Conservation (phyloP, 2,888 invertebrate species). For the Tholera decimalis region DNA sequence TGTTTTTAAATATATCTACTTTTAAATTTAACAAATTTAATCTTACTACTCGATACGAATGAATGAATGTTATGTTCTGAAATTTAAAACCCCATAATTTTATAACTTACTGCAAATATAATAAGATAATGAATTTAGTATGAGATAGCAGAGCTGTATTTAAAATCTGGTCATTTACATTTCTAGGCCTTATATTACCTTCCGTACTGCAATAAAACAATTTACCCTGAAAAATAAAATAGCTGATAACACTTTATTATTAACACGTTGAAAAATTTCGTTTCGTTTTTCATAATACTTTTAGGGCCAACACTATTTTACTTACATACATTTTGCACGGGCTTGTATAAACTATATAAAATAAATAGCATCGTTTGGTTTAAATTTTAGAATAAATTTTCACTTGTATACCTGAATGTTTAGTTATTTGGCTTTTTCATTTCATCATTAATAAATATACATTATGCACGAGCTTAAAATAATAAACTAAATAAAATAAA, state of each 20-base stretch:
- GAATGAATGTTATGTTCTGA: no score
- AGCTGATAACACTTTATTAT: constrained; percentile 68
- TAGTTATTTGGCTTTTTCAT: constrained; percentile 49
- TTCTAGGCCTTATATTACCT: constrained; percentile 48
- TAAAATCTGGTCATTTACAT: constrained; percentile 56
- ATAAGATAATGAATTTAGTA: background rate
- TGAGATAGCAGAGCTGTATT: constrained; percentile 46
- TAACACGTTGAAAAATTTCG: constrained; percentile 51
- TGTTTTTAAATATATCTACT: background rate
- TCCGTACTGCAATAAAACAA: constrained; percentile 64
- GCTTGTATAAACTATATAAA: constrained; percentile 24
- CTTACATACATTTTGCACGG: constrained; percentile 32
- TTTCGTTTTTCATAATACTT: constrained; percentile 64
- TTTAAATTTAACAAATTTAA: no score
- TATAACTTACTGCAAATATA: background rate
- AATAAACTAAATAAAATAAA: constrained; percentile 29
- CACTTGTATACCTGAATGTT: constrained; percentile 49
- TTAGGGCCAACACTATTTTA: constrained; percentile 47
- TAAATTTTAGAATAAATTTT: constrained; percentile 7
- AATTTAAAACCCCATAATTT: background rate
- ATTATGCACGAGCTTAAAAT: constrained; percentile 27
- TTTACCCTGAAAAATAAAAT: constrained; percentile 65
- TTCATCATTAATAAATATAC: constrained; percentile 19
- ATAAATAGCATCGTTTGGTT: constrained; percentile 27
- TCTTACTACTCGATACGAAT: no score